Conservation (phyloP, 2,797 vertebrate species). For the Darevskia mixta region DNA sequence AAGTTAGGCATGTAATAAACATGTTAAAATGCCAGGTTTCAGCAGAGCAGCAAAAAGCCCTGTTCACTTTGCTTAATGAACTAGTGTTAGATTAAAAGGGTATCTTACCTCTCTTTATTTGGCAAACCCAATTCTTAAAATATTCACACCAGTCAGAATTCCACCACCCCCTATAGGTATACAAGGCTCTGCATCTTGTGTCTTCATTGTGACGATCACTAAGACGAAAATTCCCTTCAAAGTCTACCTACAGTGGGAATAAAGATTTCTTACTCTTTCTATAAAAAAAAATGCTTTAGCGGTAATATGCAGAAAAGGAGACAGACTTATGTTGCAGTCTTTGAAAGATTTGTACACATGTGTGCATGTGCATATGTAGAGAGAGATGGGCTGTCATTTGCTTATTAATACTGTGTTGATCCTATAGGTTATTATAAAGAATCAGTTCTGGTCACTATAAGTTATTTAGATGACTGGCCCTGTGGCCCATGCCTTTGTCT, state of each 20-base stretch:
- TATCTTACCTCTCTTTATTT: conserved; percentile 17
- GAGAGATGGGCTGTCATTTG: neutral
- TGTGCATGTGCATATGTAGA: neutral
- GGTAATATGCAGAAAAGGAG: neutral
- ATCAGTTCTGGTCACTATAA: neutral
- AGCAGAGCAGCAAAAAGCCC: neutral
- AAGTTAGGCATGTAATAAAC: neutral
- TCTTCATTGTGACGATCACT: rapidly evolving
- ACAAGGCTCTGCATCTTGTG: neutral
- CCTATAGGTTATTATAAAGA: no score
- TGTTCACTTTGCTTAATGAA: neutral
- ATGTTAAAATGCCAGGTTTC: neutral
- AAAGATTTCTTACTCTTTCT: neutral
- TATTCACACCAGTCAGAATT: rapidly evolving
- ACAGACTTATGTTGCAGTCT: neutral
- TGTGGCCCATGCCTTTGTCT: neutral
- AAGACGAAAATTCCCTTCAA: rapidly evolving
- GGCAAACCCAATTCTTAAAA: neutral
- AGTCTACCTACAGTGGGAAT: conserved; percentile 13
- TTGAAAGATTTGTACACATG: neutral
- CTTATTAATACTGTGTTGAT: neutral
- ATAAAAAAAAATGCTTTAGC: neutral
- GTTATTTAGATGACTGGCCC: neutral
- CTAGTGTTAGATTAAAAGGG: neutral
- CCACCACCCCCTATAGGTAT: rapidly evolving